These are phyloP conservation scores for Grammomys surdaster DNA, from an alignment of 2,113 vertebrate species.

Conservation along the genomic window DNA sequence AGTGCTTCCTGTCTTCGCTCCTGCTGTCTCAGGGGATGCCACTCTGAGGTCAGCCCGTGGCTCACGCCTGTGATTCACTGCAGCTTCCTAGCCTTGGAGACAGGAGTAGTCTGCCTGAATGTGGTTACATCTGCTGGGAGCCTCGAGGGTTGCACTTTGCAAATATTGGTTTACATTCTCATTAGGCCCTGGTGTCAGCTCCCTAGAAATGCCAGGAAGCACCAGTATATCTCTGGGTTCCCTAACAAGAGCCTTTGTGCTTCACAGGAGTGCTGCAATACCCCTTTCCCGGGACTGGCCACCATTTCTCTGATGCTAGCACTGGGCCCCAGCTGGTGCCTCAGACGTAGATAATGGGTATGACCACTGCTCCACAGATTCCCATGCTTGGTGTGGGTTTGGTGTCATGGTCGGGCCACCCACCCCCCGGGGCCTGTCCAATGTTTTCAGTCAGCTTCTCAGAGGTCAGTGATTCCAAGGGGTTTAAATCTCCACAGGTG, in stretches of 20 bases:
- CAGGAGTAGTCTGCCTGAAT: neutral
- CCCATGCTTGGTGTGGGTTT: too few relatives aligned
- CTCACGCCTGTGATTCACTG: constrained; percentile 46
- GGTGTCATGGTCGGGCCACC: neutral
- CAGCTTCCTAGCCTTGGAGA: constrained; percentile 35
- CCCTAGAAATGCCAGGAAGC: neutral
- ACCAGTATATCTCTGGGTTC: neutral
- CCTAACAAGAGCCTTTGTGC: neutral
- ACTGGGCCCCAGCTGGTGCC: neutral
- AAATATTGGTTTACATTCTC: neutral
- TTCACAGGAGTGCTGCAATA: accelerated
- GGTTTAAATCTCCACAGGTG: neutral
- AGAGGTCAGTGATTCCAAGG: neutral
- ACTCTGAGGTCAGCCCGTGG: neutral
- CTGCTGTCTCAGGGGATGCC: neutral
- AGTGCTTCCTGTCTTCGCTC: constrained; percentile 51
- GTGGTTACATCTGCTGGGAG: constrained; percentile 14
- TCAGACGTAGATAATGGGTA: neutral
- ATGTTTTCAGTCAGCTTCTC: neutral
- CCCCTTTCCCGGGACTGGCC: neutral
- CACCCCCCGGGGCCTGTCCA: neutral
- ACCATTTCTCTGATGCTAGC: neutral
- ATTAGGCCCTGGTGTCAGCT: neutral
- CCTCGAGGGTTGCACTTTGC: neutral
- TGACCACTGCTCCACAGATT: neutral